These are phyloP conservation scores for Odocoileus virginianus DNA, from an alignment of 2,113 vertebrate genomes.

Conservation along the genomic window DNA sequence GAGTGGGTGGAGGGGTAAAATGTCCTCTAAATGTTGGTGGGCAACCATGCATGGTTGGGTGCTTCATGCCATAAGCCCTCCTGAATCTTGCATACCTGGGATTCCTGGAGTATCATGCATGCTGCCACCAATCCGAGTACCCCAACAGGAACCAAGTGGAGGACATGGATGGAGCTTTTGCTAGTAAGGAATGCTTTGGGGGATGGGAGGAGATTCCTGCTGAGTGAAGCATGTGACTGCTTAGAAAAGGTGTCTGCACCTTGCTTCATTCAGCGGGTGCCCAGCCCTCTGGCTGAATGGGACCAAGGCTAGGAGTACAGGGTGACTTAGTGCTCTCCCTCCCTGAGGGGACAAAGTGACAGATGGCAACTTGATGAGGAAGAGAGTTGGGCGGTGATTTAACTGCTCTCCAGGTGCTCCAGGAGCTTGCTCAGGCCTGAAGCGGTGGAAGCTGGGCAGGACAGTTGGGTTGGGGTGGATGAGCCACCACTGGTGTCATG, in stretches of 20 bases:
- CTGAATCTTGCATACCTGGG: conserved; percentile 19
- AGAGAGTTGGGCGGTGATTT: neutral
- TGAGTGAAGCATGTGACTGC: neutral
- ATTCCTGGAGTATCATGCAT: conserved; percentile 45
- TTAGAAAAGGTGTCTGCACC: neutral
- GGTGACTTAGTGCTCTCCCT: neutral
- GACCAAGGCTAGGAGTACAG: neutral
- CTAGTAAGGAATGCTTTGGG: neutral
- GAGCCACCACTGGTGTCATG: neutral
- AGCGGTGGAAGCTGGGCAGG: neutral
- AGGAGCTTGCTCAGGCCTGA: neutral
- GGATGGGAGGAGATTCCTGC: neutral
- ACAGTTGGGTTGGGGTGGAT: neutral
- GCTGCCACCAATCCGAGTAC: neutral
- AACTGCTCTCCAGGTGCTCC: neutral
- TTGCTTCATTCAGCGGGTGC: neutral
- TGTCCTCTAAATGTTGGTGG: neutral
- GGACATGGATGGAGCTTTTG: neutral
- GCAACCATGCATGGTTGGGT: conserved; percentile 23
- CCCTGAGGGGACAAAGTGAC: neutral
- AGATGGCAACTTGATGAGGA: neutral
- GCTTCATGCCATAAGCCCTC: neutral
- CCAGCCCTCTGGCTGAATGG: neutral
- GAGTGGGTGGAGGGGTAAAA: neutral
- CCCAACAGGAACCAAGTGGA: neutral